phyloP scores from a whole-genome alignment of 2,888 invertebrate species.

The Mystacides longicornis region DNA sequence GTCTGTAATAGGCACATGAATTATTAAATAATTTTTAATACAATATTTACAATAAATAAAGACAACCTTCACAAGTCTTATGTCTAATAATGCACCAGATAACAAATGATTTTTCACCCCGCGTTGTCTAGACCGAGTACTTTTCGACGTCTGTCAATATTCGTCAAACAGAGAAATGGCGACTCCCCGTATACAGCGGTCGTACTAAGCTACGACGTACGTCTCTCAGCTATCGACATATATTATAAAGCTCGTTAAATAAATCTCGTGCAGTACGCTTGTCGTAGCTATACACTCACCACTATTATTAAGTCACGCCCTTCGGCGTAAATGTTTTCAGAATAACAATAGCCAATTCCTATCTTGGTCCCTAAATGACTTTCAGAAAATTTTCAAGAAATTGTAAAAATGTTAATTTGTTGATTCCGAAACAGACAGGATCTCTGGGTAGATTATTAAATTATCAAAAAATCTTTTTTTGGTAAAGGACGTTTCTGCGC shows the following conservation, averaged over 20 bases:
- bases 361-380: too few species aligned
- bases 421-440: too few species aligned
- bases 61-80: not conserved
- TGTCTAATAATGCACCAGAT: conserved; percentile 9
- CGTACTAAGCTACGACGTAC: conserved; percentile 11
- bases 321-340: conserved; percentile 50
- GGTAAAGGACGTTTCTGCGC: conserved; percentile 37
- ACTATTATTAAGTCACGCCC: conserved; percentile 49
- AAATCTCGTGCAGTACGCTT: conserved; percentile 12
- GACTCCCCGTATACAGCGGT: conserved; percentile 41
- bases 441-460: too few species aligned
- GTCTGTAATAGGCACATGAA: conserved; percentile 5
- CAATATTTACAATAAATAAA: not conserved
- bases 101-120: conserved; percentile 21
- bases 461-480: too few species aligned
- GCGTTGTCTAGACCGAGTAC: conserved; percentile 20
- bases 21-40: not conserved
- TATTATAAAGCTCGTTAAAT: conserved; percentile 12
- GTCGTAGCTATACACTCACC: conserved; percentile 15
- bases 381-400: too few species aligned
- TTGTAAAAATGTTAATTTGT: too few species aligned
- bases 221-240: conserved; percentile 14
- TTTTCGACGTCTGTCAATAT: conserved; percentile 57
- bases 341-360: conserved; percentile 17
- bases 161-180: conserved; percentile 67